Evolutionary conservation across 2,888 invertebrate genomes (phyloP), one percentile per base, ranked within the genome.

Genomic region (Plemyria rubiginata): DNA sequence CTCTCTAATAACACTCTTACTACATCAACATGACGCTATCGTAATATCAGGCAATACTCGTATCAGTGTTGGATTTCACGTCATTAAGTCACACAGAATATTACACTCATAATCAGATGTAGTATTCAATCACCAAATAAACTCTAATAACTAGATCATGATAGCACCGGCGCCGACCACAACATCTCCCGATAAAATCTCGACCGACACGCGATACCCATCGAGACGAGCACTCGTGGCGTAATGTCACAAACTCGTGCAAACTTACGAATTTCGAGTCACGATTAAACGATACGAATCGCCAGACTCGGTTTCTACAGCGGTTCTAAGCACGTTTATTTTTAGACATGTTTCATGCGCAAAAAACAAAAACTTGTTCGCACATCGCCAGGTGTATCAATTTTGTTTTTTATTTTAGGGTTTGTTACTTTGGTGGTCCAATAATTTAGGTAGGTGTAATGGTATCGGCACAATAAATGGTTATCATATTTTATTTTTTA

Each of bases 181-280:
- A 65, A 62, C 70, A 63, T 55, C 60, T 41, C 51, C 55, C 66
- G 62, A 68, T 65, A 62, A 55, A 28, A 62, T 60, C 56, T 46
- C 50, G 5, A 38, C 54, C 62, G 67, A 71, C 71, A 67, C 50
- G 61, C 59, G 68, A 70, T 69, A 64, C 57, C 46, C 60, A 66
- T 69, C 65, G 62, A 62, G 65, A 68, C 43, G 67, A 65, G 45
- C 60, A 51, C 51, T 63, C 57, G 53, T 57, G 49, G 38, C 16
- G 52, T 54, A 72, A 56, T 73, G 68, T 66, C 68, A 80, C 78
- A 86, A 86, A 65, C 75, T 85, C 88, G 84, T 86, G 87, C 83
- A 73, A 84, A 82, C 77, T 76, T 78, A 80, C 76, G 80, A 82
- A 86, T 85, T 83, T 84, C 82, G 78, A 76, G 84, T 86, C 88